Evolutionary conservation across 2,888 invertebrate genomes (phyloP), one percentile per base, ranked within the genome.

Genomic region (Drosophila prostipennis): DNA sequence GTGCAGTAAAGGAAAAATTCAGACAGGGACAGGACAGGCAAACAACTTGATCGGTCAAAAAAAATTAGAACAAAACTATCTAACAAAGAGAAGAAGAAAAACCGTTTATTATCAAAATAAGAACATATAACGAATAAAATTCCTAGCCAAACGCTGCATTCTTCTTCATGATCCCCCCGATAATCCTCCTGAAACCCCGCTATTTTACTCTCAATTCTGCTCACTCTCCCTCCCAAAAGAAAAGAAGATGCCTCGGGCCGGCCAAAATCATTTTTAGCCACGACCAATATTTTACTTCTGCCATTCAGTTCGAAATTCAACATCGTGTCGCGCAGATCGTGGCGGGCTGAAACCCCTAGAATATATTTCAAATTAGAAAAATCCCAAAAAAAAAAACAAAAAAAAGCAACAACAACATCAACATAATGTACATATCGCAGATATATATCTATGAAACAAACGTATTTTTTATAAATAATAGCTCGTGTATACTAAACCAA

Each of bases 231-330:
- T 63, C 59, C 61, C 40, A 29, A 32, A 57, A 46, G 39, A 68
- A 56, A 64, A 60, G 55, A 69, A 69, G 72, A 75, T 74, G 76
- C 65, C 67, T 67, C 56, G 74, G 80, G 46, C 52, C 63, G 64
- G 64, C 77, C 76, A 85, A 85, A 78, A 78, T 81, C 65, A 86
- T 86, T 86, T 85, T 80, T 78, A 83, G 84, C 79, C 59, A 76
- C 76, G 70, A 45, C 72, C 69, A 71, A 70, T 69, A 69, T 61
- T 56, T 70, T 71, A 51, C 60, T 69, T 69, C 70, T 56, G 75
- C 77, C 68, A 70, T 73, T 88, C 81, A 88, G 87, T 88, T 78
- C 78, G 83, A 83, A 79, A 80, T 81, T 77, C 60, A 81, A 59
- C 81, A 75, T 83, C 80, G 88, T 74, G 81, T 72, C 72, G 85